A percentile compares a stretch with the other conserved stretches of the same genome.
These are phyloP conservation scores for Ectropis grisescens DNA, from an alignment of 1,140 invertebrate genomes.

Conservation along the genomic window DNA sequence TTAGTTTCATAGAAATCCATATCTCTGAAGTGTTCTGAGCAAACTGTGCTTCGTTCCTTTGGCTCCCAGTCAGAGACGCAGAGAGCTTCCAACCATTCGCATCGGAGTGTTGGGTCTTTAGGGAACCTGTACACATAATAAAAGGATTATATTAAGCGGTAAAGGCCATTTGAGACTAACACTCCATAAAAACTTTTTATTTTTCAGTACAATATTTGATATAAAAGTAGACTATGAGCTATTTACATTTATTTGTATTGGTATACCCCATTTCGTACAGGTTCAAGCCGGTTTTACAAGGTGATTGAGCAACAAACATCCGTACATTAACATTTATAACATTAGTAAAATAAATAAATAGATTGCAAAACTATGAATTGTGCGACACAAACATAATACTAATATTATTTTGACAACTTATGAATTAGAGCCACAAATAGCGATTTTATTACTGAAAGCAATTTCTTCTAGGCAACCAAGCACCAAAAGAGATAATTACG, in stretches of 20 bases:
- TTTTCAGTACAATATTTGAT: background rate
- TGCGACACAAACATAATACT: background rate
- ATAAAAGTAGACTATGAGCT: background rate
- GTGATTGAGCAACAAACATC: too few relatives aligned
- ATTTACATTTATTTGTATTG: background rate
- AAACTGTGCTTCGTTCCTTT: slow-evolving; percentile 32
- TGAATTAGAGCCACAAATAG: too few relatives aligned
- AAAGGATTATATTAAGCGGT: background rate
- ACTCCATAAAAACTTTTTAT: too few relatives aligned
- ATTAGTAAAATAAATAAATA: too few relatives aligned
- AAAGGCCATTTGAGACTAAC: too few relatives aligned
- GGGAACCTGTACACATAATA: background rate
- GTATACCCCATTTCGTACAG: background rate
- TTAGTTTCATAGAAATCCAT: slow-evolving; percentile 37
- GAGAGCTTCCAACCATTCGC: slow-evolving; percentile 30
- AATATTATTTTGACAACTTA: background rate
- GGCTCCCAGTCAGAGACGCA: slow-evolving; percentile 29
- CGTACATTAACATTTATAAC: too few relatives aligned
- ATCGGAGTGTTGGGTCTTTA: slow-evolving; percentile 1
- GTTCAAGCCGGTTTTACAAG: background rate
- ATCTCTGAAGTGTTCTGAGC: slow-evolving; percentile 37
- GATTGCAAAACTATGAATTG: too few relatives aligned
- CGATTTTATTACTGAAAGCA: too few relatives aligned
- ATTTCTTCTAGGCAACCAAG: too few relatives aligned
- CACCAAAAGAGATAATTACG: background rate